Base-by-base conservation (phyloP, 2,797 vertebrate genomes). In the Hyperoplus lanceolatus region DNA sequence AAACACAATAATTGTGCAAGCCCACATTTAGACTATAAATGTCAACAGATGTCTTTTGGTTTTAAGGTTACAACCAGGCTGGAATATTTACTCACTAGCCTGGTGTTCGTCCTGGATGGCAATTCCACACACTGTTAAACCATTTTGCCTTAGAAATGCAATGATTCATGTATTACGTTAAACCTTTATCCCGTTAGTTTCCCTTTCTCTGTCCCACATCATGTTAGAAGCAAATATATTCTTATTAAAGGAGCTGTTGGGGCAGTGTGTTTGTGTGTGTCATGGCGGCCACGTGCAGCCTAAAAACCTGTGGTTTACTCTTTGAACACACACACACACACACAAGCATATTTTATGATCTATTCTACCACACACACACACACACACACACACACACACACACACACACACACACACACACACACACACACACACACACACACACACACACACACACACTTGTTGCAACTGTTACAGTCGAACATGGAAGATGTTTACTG, bases 221-320 rank as follows among this genome's bases (percentile, higher is more conserved):
- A 51, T 64, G 41, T 56, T 10, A 51, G 5, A 64, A 36, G 57
- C 18, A 73, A 43, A 36, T 68, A 36, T 38, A 49, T 15, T 55
- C n/a, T 70, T 39, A 21, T 21, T 61, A 54, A 56, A 53, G 41
- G 15, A 51, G 13, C 41, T 18, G 46, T 49, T 60, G 42, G 36
- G 43, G 4, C 67, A 77, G 71, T 53, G 50, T 46, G 38, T 75
- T 29, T 69, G 58, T 75, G 66, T 53, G 68, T 62, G 73, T 70
- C 65, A 42, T 80, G 80, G 70, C 18, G 21, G 66, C 68, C 48
- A 13, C 36, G 6, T 53, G 73, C 61, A 63, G 68, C 41, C 57
- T 68, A 42, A 49, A 39, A 67, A 58, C 61, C 48, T 45, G 55
- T 74, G 57, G 54, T 80, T 82, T 38, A 45, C 51, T 62, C 60